Percentiles rank a stretch among this genome's conserved stretches.
phyloP scores from a whole-genome alignment of 1,140 invertebrate species.

The Cephus cinctus region DNA sequence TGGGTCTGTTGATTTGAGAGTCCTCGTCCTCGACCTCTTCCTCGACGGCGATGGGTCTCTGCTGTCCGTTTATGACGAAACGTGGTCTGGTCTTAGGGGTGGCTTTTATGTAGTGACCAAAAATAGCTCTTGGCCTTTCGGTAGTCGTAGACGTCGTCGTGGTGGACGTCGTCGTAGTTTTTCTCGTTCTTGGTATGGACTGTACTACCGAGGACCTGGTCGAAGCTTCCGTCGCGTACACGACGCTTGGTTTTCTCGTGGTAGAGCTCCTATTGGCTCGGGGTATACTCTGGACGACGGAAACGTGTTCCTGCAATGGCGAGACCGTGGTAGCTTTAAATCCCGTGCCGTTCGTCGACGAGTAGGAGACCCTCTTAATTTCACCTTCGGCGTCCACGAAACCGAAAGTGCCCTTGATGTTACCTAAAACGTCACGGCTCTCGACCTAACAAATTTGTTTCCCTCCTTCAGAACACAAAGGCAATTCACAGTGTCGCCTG shows the following conservation, averaged over 20 bases:
- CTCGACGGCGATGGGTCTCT: conserved; percentile 38
- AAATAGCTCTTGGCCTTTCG: conserved; percentile 35
- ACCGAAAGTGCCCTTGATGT: conserved; percentile 84
- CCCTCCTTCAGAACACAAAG: conserved; percentile 16
- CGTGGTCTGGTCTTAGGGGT: conserved; percentile 39
- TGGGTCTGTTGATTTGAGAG: conserved; percentile 47
- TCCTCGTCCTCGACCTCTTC: conserved; percentile 40
- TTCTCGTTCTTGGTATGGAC: conserved; percentile 60
- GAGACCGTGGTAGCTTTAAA: conserved; percentile 55
- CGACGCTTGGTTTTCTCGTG: conserved; percentile 41
- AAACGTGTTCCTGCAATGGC: conserved; percentile 53
- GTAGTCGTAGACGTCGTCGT: conserved; percentile 38
- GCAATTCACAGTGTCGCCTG: too few species aligned
- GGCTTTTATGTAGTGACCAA: conserved; percentile 27
- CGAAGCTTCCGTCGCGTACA: conserved; percentile 51
- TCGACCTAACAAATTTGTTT: conserved; percentile 61
- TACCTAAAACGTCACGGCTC: conserved; percentile 75
- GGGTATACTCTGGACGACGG: conserved; percentile 56
- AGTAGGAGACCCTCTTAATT: conserved; percentile 83
- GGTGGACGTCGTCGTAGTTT: conserved; percentile 40
- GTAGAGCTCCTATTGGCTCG: conserved; percentile 42
- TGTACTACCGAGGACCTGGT: conserved; percentile 62
- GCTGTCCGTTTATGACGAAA: conserved; percentile 48
- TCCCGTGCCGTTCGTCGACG: conserved; percentile 60
- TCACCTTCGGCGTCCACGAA: conserved; percentile 79